Evolutionary conservation across 2,888 invertebrate species (phyloP), one percentile per base, ranked within the genome.

Genomic region (Thelaira solivaga): DNA sequence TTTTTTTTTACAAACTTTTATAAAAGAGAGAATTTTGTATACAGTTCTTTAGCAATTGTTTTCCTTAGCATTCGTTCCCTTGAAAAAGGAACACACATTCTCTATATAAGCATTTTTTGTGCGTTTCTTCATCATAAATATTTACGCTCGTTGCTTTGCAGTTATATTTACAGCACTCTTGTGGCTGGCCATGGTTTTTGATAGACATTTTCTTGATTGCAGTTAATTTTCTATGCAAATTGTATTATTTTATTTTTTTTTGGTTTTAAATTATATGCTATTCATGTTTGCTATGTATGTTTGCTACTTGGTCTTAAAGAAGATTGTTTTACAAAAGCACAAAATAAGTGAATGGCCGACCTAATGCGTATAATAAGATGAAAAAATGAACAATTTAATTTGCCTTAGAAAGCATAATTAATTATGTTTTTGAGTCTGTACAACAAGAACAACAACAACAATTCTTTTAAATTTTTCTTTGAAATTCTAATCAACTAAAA

Each of bases 161-260:
- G 45, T 39, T 26, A 47, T 41, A 51, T 49, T 61, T 71, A 5
- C 61, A 71, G 24, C 51, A 53, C 43, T 53, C 61, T n/a, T n/a
- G n/a, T n/a, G n/a, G n/a, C n/a, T 49, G 49, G 43, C 59, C 43
- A 43, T 59, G 51, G 45, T 16, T 69, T n/a, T 74, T 78, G 78
- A 78, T 78, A 49, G 78, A 78, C 73, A 65, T 84, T 85, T 80
- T 82, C 82, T 83, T 85, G 85, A 86, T 85, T 86, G 85, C 85
- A 85, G 83, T 85, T 85, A 84, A 85, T 86, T 86, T 86, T 81
- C 74, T 81, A 86, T 86, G 85, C 86, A 85, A 85, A 85, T 86
- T 86, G 81, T 75, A 67, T 77, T 57, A 65, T 72, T 83, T 81
- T 34, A 64, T 49, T 49, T n/a, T n/a, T n/a, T n/a, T 53, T 61